Conservation (phyloP, 1,140 invertebrate genomes). For the Micrasema minimum region DNA sequence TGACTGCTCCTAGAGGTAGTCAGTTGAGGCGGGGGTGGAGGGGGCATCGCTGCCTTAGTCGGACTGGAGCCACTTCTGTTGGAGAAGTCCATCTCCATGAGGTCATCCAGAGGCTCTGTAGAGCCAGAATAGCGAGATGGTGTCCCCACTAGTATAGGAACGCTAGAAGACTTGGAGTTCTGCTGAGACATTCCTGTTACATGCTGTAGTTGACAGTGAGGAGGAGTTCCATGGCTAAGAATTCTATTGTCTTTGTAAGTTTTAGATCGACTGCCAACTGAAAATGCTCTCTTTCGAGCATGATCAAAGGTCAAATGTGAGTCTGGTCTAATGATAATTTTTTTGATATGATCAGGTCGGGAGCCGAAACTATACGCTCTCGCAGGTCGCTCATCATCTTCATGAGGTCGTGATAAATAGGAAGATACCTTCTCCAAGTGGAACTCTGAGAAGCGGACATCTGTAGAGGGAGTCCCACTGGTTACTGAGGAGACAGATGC, state of each 20-base stretch:
- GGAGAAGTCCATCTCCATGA: slow-evolving; percentile 85
- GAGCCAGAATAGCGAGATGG: slow-evolving; percentile 66
- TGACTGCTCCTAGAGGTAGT: slow-evolving; percentile 49
- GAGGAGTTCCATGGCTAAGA: slow-evolving; percentile 56
- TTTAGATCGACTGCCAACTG: slow-evolving; percentile 74
- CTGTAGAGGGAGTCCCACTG: slow-evolving; percentile 70
- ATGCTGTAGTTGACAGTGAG: slow-evolving; percentile 54
- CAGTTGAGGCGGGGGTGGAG: slow-evolving; percentile 57
- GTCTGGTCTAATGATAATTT: slow-evolving; percentile 54
- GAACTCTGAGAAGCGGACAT: slow-evolving; percentile 69
- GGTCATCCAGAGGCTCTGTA: slow-evolving; percentile 77
- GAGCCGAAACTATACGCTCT: slow-evolving; percentile 91
- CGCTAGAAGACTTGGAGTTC: slow-evolving; percentile 69
- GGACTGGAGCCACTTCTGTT: slow-evolving; percentile 60
- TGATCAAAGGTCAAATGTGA: slow-evolving; percentile 55
- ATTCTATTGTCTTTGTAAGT: slow-evolving; percentile 58
- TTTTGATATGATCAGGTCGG: slow-evolving; percentile 68
- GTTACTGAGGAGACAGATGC: slow-evolving; percentile 77
- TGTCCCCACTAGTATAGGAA: slow-evolving; percentile 66
- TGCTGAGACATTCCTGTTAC: slow-evolving; percentile 38
- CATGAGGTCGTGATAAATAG: slow-evolving; percentile 71
- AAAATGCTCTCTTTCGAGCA: slow-evolving; percentile 73
- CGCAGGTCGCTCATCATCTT: slow-evolving; percentile 71
- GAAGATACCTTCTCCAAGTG: slow-evolving; percentile 75
- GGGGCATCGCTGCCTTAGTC: slow-evolving; percentile 54